A percentile compares a stretch with the other conserved stretches of the same genome.
These are phyloP conservation scores for Aspidiotus destructor DNA, from an alignment of 2,888 invertebrate species.

Conservation along the genomic window DNA sequence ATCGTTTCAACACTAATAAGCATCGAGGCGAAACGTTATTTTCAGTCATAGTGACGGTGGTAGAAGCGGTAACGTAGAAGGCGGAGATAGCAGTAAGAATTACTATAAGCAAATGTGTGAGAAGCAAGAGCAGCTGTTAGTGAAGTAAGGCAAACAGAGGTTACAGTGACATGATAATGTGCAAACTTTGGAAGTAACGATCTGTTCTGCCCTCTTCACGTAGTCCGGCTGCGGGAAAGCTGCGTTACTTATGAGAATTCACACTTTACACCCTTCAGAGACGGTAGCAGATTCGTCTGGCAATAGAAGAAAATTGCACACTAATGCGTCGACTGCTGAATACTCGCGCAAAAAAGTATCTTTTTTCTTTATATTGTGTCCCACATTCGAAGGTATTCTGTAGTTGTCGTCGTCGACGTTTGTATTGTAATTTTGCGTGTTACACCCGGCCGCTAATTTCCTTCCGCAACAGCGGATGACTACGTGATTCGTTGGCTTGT, in stretches of 20 bases:
- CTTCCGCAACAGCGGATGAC: too few relatives aligned
- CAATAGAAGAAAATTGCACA: slow-evolving; percentile 3
- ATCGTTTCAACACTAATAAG: slow-evolving; percentile 9
- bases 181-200: slow-evolving; percentile 24
- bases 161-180: slow-evolving; percentile 31
- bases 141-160: slow-evolving; percentile 29
- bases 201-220: slow-evolving; percentile 11
- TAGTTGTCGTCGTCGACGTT: too few relatives aligned
- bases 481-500: too few relatives aligned
- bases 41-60: too few relatives aligned
- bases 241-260: slow-evolving; percentile 19
- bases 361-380: too few relatives aligned
- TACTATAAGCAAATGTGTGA: slow-evolving; percentile 25
- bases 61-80: neutral
- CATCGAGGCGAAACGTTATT: slow-evolving; percentile 15
- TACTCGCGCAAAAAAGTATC: too few relatives aligned
- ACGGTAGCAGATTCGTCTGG: slow-evolving; percentile 22
- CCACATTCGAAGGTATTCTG: too few relatives aligned
- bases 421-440: too few relatives aligned
- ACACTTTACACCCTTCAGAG: slow-evolving; percentile 22
- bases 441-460: too few relatives aligned
- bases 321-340: neutral
- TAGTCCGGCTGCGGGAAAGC: slow-evolving; percentile 7
- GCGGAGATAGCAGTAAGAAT: slow-evolving; percentile 15
- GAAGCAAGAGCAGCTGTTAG: slow-evolving; percentile 28